These are phyloP conservation scores for Philopotamus ludificatus DNA, from an alignment of 1,140 invertebrate genomes.

Conservation along the genomic window DNA sequence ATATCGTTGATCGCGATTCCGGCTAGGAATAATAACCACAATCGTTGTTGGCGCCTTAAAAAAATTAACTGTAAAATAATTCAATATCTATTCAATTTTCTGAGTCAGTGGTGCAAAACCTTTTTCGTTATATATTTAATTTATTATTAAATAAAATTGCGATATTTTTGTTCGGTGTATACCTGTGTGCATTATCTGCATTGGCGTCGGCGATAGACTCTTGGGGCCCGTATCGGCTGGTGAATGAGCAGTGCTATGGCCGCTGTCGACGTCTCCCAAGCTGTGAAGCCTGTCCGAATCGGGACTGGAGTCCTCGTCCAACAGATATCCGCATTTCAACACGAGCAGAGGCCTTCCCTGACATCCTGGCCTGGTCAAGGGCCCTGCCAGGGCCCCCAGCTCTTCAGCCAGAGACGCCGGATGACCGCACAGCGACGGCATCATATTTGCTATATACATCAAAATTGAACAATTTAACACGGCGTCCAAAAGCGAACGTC, in stretches of 20 bases:
- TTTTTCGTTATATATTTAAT: no score
- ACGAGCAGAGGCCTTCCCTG: constrained; percentile 65
- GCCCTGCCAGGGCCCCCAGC: constrained; percentile 54
- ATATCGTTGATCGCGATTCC: no score
- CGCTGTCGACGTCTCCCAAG: constrained; percentile 76
- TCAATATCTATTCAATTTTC: no score
- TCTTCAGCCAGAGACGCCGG: constrained; percentile 71
- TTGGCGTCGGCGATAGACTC: constrained; percentile 72
- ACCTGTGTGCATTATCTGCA: constrained; percentile 42
- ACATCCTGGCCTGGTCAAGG: constrained; percentile 48
- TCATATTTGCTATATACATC: constrained; percentile 53
- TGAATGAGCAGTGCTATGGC: constrained; percentile 85
- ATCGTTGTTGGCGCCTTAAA: no score
- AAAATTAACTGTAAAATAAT: no score
- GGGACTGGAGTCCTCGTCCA: constrained; percentile 79
- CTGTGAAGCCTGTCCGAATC: constrained; percentile 80
- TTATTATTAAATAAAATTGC: no score
- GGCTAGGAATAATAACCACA: no score
- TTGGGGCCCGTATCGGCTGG: constrained; percentile 78
- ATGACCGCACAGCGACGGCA: constrained; percentile 54
- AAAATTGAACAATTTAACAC: constrained; percentile 8
- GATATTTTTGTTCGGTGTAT: no score
- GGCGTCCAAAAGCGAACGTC: no score
- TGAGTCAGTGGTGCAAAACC: no score
- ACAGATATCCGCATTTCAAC: constrained; percentile 71